These are phyloP conservation scores for Euphysa ruthae DNA, from an alignment of 30 jellyfish, hydroid and myxozoan genomes.

Conservation along the genomic window DNA sequence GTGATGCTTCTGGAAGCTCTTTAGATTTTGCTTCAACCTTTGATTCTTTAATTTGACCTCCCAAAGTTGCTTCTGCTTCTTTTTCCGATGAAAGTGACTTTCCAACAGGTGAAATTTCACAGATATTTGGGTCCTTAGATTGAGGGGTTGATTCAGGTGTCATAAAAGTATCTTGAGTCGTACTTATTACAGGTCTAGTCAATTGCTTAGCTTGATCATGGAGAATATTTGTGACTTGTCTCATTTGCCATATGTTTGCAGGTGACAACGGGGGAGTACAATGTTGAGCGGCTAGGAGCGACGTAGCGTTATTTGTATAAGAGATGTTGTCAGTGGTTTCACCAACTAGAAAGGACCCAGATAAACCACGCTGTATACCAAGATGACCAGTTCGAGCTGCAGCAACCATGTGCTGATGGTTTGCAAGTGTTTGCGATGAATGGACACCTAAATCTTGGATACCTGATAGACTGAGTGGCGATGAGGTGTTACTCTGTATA, in stretches of 20 bases:
- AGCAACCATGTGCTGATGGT: neutral
- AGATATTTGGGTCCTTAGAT: neutral
- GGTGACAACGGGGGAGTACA: constrained; percentile 3
- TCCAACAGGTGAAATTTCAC: neutral
- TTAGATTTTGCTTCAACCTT: neutral
- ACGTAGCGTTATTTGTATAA: neutral
- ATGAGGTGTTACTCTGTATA: constrained; percentile 15
- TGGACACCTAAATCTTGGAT: neutral
- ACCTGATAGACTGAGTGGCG: constrained; percentile 18
- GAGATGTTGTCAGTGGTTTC: neutral
- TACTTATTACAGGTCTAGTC: neutral
- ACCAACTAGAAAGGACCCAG: neutral
- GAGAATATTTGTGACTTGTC: constrained; percentile 1
- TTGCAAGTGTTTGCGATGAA: neutral
- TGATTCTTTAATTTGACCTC: neutral
- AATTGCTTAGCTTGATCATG: constrained; percentile 2
- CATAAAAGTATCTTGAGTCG: neutral
- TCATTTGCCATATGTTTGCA: neutral
- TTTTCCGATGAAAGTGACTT: neutral
- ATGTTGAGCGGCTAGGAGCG: neutral
- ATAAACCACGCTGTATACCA: neutral
- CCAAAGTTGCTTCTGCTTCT: neutral
- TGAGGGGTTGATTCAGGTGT: neutral
- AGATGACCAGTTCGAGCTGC: neutral
- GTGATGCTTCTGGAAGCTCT: too few relatives aligned